These are phyloP conservation scores for Pygoscelis antarcticus DNA, from an alignment of 2,113 vertebrate genomes.

Conservation along the genomic window DNA sequence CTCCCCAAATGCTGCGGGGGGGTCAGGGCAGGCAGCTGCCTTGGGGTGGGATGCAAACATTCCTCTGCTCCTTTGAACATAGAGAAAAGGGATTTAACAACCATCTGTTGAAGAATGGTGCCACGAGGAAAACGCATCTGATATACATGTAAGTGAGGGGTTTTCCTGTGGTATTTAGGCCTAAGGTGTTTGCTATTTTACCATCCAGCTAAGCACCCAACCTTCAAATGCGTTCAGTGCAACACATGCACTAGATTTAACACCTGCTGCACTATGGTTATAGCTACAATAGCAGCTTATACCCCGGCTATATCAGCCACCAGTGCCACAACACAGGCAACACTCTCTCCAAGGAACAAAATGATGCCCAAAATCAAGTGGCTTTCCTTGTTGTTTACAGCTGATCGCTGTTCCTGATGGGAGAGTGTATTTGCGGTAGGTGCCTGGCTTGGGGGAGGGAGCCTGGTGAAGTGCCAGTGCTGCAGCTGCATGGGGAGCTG, in stretches of 20 bases:
- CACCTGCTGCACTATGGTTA: not conserved
- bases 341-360: not conserved
- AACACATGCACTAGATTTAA: not conserved
- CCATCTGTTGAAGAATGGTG: not conserved
- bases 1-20: not conserved
- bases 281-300: not conserved
- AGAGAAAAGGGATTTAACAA: not conserved
- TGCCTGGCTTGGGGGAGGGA: not conserved
- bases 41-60: not conserved
- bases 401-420: not conserved
- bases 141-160: not conserved
- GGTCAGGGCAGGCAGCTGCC: not conserved
- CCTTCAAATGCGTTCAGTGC: not conserved
- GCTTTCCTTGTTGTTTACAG: not conserved
- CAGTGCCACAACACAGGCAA: not conserved
- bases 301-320: not conserved
- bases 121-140: conserved; percentile 4
- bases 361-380: not conserved
- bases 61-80: conserved; percentile 10
- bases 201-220: not conserved
- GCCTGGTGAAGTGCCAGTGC: not conserved
- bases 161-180: conserved; percentile 57
- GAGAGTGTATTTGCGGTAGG: not conserved
- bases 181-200: conserved; percentile 36
- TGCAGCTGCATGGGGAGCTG: not conserved